Evolutionary conservation across 2,797 vertebrate genomes (phyloP), one percentile per base, ranked within the genome.

Genomic region (Anabas testudineus): DNA sequence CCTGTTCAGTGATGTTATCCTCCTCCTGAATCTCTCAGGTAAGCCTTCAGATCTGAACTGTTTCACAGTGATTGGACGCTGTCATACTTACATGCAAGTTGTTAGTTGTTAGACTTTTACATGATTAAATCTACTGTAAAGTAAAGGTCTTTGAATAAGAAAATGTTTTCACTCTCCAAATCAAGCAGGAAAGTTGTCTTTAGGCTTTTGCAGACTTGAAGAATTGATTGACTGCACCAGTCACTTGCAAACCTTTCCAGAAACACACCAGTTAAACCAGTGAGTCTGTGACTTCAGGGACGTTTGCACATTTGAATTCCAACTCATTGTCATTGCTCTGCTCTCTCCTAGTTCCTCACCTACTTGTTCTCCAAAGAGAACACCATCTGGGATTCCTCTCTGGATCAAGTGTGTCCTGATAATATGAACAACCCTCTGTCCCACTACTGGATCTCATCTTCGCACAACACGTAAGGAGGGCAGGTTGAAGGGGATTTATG

Each of bases 291-390:
- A 15, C 14, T 34, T 0, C 1, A 2, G 16, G 3, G 13, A 36
- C 21, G 15, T 54, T 22, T 5, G 0, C 1, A n/a, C 10, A 22
- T 54, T 49, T 64, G 1, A 8, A 30, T 41, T 26, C 13, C 24
- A 36, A 12, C 10, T 48, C 15, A 12, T 34, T 45, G 5, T 69
- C 39, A 30, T 41, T 49, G 3, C 18, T 56, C 39, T 70, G 16
- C 12, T 60, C 54, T 77, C 9, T 79, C 56, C 48, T 81, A 99
- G 98, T 95, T 97, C 88, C 94, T 99, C 87, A 97, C 97, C 48
- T 99, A 97, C 94, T 93, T 99, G 86, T 99, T 99, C 94, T 99
- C 97, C 82, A 99, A 96, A 91, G 98, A 99, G 93, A 99, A 99
- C 93, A 97, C 93, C 66, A 93, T 98, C 80, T 99, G 97, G 97